A percentile compares a stretch with the other conserved stretches of the same genome.
These are phyloP conservation scores for Lepidurus arcticus DNA, from an alignment of 1,140 invertebrate species.

Conservation along the genomic window DNA sequence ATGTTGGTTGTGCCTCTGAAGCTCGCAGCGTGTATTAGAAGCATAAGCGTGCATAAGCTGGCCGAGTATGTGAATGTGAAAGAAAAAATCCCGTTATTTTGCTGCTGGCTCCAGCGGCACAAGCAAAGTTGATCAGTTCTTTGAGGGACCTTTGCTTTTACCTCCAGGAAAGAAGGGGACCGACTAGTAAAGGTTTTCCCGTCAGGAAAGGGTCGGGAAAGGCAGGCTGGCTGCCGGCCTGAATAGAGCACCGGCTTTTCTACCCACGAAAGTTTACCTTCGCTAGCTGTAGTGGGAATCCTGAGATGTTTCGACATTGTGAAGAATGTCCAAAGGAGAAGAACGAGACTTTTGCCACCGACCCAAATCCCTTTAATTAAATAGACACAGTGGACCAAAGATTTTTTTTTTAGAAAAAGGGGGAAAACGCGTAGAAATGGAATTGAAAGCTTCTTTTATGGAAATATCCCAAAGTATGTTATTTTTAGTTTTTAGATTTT, in stretches of 20 bases:
- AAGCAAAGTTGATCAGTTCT: constrained; percentile 3
- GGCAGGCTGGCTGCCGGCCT: neutral
- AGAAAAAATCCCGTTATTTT: neutral
- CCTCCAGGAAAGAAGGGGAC: neutral
- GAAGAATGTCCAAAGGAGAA: neutral
- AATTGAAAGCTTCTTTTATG: too few relatives aligned
- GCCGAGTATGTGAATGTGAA: constrained; percentile 4
- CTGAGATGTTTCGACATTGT: neutral
- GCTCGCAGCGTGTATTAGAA: neutral
- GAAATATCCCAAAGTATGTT: too few relatives aligned
- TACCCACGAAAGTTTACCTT: neutral
- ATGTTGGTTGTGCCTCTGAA: neutral
- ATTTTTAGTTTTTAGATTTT: too few relatives aligned
- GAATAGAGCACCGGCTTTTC: neutral
- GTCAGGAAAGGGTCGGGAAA: neutral
- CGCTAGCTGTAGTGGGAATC: neutral
- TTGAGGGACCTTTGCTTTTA: neutral
- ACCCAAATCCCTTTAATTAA: neutral
- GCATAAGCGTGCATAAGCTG: neutral
- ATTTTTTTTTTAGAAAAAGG: neutral
- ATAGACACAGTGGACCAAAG: neutral
- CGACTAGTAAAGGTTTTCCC: neutral
- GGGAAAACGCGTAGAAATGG: too few relatives aligned
- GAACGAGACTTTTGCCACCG: neutral
- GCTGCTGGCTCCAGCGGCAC: neutral